phyloP scores from a whole-genome alignment of 2,797 vertebrate species.

The Acropternis orthonyx region DNA sequence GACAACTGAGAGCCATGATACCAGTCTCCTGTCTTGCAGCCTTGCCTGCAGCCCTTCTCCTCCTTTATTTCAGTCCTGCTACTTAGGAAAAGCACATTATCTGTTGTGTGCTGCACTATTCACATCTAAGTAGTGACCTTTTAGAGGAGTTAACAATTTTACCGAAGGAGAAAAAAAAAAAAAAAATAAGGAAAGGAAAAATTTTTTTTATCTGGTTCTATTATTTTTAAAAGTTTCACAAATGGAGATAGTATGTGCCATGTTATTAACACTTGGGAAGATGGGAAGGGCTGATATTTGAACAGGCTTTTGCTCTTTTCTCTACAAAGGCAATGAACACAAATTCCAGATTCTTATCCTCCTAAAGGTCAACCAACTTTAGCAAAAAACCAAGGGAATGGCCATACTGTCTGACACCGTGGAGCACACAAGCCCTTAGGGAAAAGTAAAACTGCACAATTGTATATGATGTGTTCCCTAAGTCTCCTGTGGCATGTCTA shows the following conservation, averaged over 20 bases:
- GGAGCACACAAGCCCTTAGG: neutral
- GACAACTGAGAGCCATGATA: neutral
- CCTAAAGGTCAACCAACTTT: neutral
- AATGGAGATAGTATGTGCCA: neutral
- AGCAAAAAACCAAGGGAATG: neutral
- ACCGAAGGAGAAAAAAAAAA: neutral
- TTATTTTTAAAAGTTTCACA: neutral
- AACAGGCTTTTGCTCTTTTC: neutral
- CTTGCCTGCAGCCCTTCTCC: neutral
- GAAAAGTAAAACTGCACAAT: neutral
- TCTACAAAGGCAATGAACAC: neutral
- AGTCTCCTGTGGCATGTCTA: neutral
- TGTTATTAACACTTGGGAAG: neutral
- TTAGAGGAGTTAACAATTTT: neutral
- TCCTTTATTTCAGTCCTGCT: neutral
- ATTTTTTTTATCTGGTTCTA: neutral
- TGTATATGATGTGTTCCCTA: neutral
- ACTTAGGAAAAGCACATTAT: neutral
- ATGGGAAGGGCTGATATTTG: conserved; percentile 3
- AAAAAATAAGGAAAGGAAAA: neutral
- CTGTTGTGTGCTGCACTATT: neutral
- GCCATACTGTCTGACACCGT: neutral
- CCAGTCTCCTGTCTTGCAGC: neutral
- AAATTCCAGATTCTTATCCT: neutral
- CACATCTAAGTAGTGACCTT: conserved; percentile 17